Evolutionary conservation across 2,797 vertebrate genomes (phyloP), one percentile per base, ranked within the genome.

Genomic region (Microhierax caerulescens): DNA sequence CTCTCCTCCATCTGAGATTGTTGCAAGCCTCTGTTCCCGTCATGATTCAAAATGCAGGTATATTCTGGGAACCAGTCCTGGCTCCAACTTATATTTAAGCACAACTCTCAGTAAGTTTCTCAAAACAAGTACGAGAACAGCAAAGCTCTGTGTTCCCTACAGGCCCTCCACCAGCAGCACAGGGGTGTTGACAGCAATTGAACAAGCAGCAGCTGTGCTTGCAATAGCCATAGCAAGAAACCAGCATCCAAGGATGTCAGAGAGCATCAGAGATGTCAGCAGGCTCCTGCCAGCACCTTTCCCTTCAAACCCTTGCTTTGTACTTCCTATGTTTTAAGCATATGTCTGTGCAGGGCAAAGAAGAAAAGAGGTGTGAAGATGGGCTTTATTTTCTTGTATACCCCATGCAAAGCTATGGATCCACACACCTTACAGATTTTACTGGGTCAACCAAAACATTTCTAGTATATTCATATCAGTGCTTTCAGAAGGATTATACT

Each of bases 171-270:
- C 59, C 77, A 84, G 91, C 82, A 80, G 70, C 61, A 20, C 37
- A n/a, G 41, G 86, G 81, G 85, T 78, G 91, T 59, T 94, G 85
- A 91, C 91, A 95, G 85, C 32, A 28, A 2, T 0, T 47, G 88
- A 83, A 93, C 81, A 65, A 79, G 95, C 64, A 88, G 92, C 94
- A 96, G 89, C 91, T 96, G 94, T 61, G 85, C 67, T 25, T 41
- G 75, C 75, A 84, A 20, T 57, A 92, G 92, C 80, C 84, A 7
- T n/a, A 5, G 75, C 1, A 1, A 83, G 54, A 53, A 72, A 32
- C 12, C 50, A 18, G 85, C 2, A 2, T 30, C 85, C 77, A 5
- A 8, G 77, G 86, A 22, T 94, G 95, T 92, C 93, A 90, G 61
- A 59, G 84, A 94, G 86, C 86, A 95, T 95, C 87, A 90, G 78